Base-by-base conservation (phyloP, 1,140 invertebrate species). In the Cylas formicarius region DNA sequence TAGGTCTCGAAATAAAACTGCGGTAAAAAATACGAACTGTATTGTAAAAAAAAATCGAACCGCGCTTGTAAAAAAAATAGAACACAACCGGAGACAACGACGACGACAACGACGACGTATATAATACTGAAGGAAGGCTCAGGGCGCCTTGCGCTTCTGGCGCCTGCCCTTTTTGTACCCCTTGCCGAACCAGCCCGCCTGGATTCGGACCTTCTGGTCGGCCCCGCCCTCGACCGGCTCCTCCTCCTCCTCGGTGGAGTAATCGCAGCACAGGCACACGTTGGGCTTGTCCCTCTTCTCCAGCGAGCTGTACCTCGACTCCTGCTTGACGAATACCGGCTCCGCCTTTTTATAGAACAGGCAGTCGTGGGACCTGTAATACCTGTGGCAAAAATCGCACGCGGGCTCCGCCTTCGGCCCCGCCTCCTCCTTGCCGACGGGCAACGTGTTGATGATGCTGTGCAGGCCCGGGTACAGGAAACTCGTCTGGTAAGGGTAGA, bases 141-240 rank as follows among this genome's bases (percentile, higher is more conserved):
- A n/a, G n/a, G n/a, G n/a, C 2, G 35, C 26, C 24, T 38, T 53
- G 29, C 51, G 26, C 31, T 53, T 53, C 9, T 42, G 21, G 14
- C 52, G 23, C 7, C 47, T 27, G 9, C 37, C 38, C 34, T 67
- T 69, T 55, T 74, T 66, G 48, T 74, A 75, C 18, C 74, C 74
- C 57, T 75, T 75, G 20, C 74, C 74, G 57, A 74, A 76, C 74
- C 74, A 76, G 6, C 74, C 74, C 1, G 73, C 68, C 53, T 74
- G 72, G n/a, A 70, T 66, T 48, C 65, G 65, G 10, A 54, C 63
- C 49, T 62, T 66, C 46, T 60, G 59, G 10, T 29, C 46, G 28
- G 23, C 43, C n/a, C 54, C 53, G 23, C 38, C 33, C 63, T 68
- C 65, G 1, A 53, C 48, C 10, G 66, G 59, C 6, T 65, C 64